Evolutionary conservation across 2,113 vertebrate species (phyloP).

Genomic region (Oncorhynchus mykiss): DNA sequence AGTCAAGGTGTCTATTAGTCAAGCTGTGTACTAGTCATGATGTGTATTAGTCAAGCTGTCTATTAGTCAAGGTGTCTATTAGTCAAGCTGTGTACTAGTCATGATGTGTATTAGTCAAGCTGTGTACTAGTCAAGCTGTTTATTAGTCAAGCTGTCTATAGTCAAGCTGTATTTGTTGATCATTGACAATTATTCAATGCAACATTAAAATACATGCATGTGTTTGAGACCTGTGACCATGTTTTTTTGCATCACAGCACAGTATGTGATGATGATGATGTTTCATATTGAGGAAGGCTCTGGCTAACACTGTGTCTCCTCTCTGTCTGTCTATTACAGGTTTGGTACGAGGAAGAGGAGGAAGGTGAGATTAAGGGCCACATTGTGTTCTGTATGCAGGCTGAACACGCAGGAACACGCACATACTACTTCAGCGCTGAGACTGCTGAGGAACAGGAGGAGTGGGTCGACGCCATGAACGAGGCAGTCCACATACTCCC

Average conservation of each 20-base stretch:
- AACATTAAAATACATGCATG: not conserved
- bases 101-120: too few species aligned
- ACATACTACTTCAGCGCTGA: constrained; percentile 95
- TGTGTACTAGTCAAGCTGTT: too few species aligned
- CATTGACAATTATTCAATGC: not conserved
- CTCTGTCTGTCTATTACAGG: constrained; percentile 44
- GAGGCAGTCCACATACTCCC: constrained; percentile 80
- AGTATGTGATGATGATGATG: not conserved
- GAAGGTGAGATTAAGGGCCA: constrained; percentile 72
- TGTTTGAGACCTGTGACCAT: not conserved
- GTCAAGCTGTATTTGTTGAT: not conserved
- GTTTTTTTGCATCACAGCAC: not conserved
- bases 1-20: too few species aligned
- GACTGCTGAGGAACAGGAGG: constrained; percentile 85
- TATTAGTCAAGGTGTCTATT: too few species aligned
- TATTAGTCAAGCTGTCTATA: too few species aligned
- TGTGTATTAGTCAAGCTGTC: too few species aligned
- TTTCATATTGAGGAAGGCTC: not conserved
- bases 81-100: too few species aligned
- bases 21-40: too few species aligned
- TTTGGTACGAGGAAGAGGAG: constrained; percentile 67
- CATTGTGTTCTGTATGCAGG: constrained; percentile 88
- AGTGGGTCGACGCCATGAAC: constrained; percentile 91
- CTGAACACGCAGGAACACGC: constrained; percentile 87
- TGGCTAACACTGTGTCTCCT: not conserved